These are phyloP conservation scores for Phoebastria nigripes DNA, from an alignment of 2,797 vertebrate species.

Conservation along the genomic window DNA sequence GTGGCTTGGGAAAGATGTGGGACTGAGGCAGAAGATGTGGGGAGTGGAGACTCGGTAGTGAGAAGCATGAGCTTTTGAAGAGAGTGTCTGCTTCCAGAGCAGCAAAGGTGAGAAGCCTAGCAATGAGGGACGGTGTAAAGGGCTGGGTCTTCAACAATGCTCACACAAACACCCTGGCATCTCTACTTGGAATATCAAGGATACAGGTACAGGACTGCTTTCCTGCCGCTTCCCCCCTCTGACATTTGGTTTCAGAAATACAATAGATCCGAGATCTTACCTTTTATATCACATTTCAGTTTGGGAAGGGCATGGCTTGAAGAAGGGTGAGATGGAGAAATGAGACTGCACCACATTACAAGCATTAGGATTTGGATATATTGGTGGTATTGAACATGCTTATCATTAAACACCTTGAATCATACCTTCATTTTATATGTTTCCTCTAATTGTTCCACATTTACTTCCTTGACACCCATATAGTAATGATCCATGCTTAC, in stretches of 20 bases:
- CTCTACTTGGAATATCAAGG: background rate
- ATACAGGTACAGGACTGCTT: background rate
- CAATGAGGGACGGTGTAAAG: background rate
- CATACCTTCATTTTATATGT: background rate
- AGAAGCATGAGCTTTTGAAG: background rate
- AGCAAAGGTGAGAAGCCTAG: background rate
- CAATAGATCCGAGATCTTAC: background rate
- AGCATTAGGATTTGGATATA: background rate
- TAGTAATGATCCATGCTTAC: background rate
- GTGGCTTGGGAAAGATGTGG: background rate
- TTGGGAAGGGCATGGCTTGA: background rate
- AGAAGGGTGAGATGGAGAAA: background rate
- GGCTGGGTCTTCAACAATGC: background rate
- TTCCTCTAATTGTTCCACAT: background rate
- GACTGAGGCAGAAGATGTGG: background rate
- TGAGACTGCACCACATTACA: background rate
- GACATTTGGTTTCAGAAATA: background rate
- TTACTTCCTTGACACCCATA: background rate
- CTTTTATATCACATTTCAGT: background rate
- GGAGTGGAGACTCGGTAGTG: background rate
- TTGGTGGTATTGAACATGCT: background rate
- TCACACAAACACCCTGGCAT: background rate
- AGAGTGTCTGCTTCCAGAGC: background rate
- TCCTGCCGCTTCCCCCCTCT: rapidly evolving
- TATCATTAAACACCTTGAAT: background rate